phyloP scores from a whole-genome alignment of 1,140 invertebrate genomes.

The Atopsyche davidsoni region DNA sequence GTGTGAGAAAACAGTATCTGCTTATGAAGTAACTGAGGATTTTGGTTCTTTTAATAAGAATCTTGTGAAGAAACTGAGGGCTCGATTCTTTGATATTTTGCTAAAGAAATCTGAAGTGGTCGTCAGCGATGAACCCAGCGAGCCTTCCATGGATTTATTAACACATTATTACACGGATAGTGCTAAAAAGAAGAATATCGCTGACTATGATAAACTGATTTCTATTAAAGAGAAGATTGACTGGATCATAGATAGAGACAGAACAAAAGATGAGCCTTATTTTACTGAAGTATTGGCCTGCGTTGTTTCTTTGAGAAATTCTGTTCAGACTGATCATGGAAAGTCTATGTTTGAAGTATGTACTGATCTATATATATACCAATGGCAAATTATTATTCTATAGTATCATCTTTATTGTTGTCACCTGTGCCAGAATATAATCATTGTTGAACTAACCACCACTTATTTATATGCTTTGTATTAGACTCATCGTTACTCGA shows the following conservation, averaged over 20 bases:
- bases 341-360: constrained; percentile 23
- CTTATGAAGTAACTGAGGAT: constrained; percentile 13
- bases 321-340: constrained; percentile 15
- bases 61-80: constrained; percentile 17
- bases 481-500: too few species aligned
- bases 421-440: too few species aligned
- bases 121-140: constrained; percentile 11
- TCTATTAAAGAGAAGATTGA: constrained; percentile 25
- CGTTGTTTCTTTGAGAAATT: constrained; percentile 20
- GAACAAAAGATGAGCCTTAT: constrained; percentile 8
- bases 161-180: constrained; percentile 21
- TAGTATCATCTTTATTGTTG: too few species aligned
- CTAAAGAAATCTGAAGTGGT: constrained; percentile 19
- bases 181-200: constrained; percentile 19
- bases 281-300: constrained; percentile 21
- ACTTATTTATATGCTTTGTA: too few species aligned
- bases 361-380: too few species aligned
- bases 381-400: too few species aligned
- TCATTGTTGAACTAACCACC: too few species aligned
- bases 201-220: constrained; percentile 21
- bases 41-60: constrained; percentile 16
- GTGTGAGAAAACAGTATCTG: constrained; percentile 20
- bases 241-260: constrained; percentile 22
- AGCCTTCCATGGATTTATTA: constrained; percentile 24
- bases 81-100: constrained; percentile 21